These are phyloP conservation scores for Hypsibius dujardini DNA, from an alignment of 1,140 invertebrate genomes.

Conservation along the genomic window DNA sequence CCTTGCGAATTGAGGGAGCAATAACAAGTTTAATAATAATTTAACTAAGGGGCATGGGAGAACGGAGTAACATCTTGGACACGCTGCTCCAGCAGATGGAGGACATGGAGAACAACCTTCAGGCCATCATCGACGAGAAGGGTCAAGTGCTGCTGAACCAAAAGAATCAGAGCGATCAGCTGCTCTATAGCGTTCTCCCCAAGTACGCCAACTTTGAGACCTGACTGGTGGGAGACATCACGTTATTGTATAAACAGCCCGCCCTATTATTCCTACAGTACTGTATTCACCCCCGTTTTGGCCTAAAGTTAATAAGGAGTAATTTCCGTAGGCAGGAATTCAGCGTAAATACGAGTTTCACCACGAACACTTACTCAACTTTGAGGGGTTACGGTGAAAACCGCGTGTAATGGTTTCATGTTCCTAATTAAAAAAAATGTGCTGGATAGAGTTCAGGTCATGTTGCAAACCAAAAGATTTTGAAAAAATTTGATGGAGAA, in stretches of 20 bases:
- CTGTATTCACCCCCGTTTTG: too few relatives aligned
- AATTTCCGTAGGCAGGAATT: neutral
- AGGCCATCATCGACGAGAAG: neutral
- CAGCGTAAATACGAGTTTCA: too few relatives aligned
- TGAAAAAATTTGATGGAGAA: too few relatives aligned
- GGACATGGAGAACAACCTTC: slow-evolving; percentile 5
- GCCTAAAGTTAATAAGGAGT: neutral
- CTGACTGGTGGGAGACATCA: too few relatives aligned
- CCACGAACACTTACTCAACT: neutral
- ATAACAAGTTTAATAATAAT: too few relatives aligned
- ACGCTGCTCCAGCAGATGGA: slow-evolving; percentile 16
- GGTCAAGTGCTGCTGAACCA: neutral
- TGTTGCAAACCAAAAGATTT: too few relatives aligned
- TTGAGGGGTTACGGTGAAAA: neutral
- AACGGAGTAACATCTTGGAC: slow-evolving; percentile 12
- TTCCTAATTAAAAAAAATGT: too few relatives aligned
- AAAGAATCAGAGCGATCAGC: slow-evolving; percentile 12
- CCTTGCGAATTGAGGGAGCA: too few relatives aligned
- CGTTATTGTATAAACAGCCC: too few relatives aligned
- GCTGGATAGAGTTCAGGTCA: too few relatives aligned
- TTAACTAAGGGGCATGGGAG: neutral
- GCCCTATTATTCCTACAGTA: too few relatives aligned
- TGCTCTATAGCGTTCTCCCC: slow-evolving; percentile 10
- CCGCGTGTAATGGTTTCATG: neutral
- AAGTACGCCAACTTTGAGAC: neutral